Percentiles rank a stretch among this genome's conserved stretches.
phyloP scores from a whole-genome alignment of 2,888 invertebrate genomes.

The Idaea straminata region DNA sequence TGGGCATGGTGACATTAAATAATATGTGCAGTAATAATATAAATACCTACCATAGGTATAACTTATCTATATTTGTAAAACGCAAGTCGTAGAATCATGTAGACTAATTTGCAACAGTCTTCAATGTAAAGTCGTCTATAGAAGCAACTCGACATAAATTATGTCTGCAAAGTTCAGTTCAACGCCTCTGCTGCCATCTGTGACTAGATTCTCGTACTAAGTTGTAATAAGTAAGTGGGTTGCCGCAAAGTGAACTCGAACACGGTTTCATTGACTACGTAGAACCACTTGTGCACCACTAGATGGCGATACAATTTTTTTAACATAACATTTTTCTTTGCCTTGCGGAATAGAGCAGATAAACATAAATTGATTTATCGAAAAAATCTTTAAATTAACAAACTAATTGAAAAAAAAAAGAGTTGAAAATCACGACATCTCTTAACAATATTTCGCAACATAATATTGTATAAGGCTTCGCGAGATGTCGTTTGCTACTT shows the following conservation, averaged over 20 bases:
- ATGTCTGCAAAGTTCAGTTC: no score
- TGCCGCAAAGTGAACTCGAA: background rate
- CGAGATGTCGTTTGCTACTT: background rate
- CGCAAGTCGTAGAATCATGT: no score
- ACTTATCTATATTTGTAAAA: no score
- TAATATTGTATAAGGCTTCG: background rate
- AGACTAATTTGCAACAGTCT: no score
- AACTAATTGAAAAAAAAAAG: background rate
- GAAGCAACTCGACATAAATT: no score
- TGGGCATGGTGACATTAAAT: no score
- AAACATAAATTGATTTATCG: background rate
- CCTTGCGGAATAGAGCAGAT: no score
- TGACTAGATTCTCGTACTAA: background rate
- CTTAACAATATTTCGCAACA: background rate
- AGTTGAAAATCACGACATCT: background rate
- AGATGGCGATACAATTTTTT: background rate
- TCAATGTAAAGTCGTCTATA: no score
- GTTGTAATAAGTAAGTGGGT: background rate
- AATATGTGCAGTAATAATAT: no score
- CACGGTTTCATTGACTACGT: background rate
- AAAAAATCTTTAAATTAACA: background rate
- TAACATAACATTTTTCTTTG: background rate
- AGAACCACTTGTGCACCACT: background rate
- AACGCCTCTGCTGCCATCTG: background rate
- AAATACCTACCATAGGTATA: no score